Evolutionary conservation across 2,113 vertebrate species (phyloP), one percentile per base, ranked within the genome.

Genomic region (Neoarius graeffei): DNA sequence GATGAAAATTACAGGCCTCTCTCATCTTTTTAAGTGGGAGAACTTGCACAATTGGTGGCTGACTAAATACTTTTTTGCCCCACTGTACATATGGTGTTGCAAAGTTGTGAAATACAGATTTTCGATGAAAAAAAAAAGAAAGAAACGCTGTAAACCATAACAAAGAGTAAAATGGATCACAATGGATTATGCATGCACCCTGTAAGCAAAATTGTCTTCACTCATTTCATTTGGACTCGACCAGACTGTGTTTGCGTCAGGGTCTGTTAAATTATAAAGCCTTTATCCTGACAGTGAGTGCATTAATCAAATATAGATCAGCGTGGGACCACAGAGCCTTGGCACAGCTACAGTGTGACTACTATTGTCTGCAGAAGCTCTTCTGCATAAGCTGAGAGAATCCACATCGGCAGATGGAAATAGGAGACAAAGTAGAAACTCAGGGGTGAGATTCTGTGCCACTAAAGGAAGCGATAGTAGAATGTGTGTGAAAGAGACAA

Each of bases 231-330:
- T 79, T 62, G 87, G 62, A 81, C 81, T 80, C 54, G 30, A 54
- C 59, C 80, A 1, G 42, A 9, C 62, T 81, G 35, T 56, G 48
- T 88, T 90, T 27, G 60, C 76, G 84, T 81, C 20, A 10, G 23
- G 17, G 62, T n/a, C 48, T 80, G 86, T 83, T 66, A 79, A 88
- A 88, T 90, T 86, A 76, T 85, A 15, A 30, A 79, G 59, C 27
- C 57, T 86, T 90, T 62, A 71, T 86, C 23, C 64, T 74, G 81
- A 69, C 57, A 42, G 71, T 86, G 84, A 56, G 85, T 84, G 60
- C 71, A 80, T 88, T 88, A 86, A 88, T 90, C 84, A 81, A 73
- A 90, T 88, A 86, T 88, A 86, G 84, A 88, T 90, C 77, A 77
- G 77, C 35, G 69, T 85, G 71, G 79, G 79, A 71, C 79, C 48